Conservation (phyloP, 2,113 vertebrate genomes). For the Caretta caretta region DNA sequence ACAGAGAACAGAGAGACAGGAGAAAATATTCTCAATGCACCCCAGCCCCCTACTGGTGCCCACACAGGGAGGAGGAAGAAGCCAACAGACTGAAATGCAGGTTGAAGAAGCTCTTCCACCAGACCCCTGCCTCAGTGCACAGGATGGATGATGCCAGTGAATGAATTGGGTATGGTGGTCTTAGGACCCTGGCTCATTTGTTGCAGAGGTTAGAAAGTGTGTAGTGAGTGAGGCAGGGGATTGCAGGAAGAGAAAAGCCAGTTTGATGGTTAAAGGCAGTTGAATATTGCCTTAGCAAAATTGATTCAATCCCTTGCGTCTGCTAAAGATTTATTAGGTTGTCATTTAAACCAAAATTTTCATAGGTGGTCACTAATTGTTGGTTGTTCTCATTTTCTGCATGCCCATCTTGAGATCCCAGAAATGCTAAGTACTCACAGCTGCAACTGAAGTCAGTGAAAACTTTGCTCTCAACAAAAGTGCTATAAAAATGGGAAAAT, state of each 20-base stretch:
- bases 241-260: neutral
- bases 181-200: neutral
- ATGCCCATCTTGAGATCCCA: accelerated
- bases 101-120: neutral
- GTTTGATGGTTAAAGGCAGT: neutral
- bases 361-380: neutral
- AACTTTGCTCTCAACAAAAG: neutral
- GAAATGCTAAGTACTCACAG: accelerated
- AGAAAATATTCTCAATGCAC: neutral
- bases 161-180: neutral
- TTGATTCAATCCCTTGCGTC: neutral
- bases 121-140: neutral
- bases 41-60: neutral
- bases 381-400: neutral
- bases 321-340: neutral
- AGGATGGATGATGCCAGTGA: neutral
- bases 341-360: neutral
- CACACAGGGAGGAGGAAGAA: neutral
- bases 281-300: accelerated
- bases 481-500: neutral
- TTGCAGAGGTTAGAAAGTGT: neutral
- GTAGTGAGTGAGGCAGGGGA: neutral
- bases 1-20: neutral
- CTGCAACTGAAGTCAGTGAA: neutral
- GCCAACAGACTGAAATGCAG: neutral